Conservation (phyloP, 2,113 vertebrate genomes). For the Tychaedon coryphoeus region DNA sequence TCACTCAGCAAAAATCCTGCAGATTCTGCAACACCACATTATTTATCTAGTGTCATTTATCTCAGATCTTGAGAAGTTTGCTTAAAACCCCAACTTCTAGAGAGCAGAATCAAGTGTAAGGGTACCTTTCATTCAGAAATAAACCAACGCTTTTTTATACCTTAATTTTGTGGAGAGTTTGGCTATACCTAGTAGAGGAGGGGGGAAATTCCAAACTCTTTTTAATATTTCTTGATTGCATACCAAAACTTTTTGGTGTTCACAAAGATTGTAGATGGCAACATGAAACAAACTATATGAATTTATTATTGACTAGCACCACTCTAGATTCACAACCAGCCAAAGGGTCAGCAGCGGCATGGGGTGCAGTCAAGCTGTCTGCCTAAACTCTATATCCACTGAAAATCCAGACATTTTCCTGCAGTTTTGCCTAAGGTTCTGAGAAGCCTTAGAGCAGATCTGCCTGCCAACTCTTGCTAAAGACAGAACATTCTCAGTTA, state of each 20-base stretch:
- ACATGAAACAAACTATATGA: neutral
- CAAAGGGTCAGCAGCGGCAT: neutral
- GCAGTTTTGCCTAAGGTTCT: neutral
- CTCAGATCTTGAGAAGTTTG: neutral
- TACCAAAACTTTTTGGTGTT: neutral
- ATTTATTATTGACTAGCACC: neutral
- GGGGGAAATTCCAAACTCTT: neutral
- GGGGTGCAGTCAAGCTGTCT: neutral
- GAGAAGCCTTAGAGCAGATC: neutral
- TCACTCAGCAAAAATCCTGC: neutral
- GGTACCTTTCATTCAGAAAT: neutral
- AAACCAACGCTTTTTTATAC: neutral
- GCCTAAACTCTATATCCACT: neutral
- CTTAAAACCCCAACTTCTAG: neutral
- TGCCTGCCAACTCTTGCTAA: neutral
- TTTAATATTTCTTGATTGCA: neutral
- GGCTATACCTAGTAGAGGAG: neutral
- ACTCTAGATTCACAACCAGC: neutral
- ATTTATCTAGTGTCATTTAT: neutral
- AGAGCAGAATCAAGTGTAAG: neutral
- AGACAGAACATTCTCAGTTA: neutral
- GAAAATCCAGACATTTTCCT: neutral
- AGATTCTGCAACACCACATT: neutral
- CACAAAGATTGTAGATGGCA: neutral
- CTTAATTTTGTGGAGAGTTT: neutral